Evolutionary conservation across 2,113 vertebrate species (phyloP), one percentile per base, ranked within the genome.

Genomic region (Gasterosteus nipponicus): DNA sequence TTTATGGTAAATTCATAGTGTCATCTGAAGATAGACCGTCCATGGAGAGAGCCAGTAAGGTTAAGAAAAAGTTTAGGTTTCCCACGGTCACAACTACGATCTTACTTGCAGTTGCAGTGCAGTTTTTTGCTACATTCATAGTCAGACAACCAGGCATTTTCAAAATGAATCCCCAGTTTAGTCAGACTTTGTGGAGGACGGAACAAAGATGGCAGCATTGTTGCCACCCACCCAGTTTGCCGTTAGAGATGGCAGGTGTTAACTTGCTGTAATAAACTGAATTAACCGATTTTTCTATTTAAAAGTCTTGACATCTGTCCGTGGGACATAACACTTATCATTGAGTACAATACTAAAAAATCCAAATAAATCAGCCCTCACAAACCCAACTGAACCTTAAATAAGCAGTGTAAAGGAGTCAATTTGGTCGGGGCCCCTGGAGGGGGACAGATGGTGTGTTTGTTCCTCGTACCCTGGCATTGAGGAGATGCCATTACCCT

Each of bases 381-480:
- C 69, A 41, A 81, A 64, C 67, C 69, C 77, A 8, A 69, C 85
- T 79, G 80, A 84, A 71, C 73, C 80, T 42, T 65, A 77, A 78
- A 74, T 84, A 61, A 84, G 80, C 76, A 46, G 60, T 81, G 59
- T 85, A 80, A 86, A 86, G 87, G 84, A 88, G 84, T 79, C 19
- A 12, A 79, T 77, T 78, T 86, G 63, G 72, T 77, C 57, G 54
- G 77, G 77, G 77, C 62, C 77, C 64, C 83, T 56, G 81, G 74
- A 78, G 87, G 15, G 61, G 78, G 68, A 85, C 92, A 93, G 92
- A 93, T 93, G 92, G 91, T 80, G 53, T 10, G 85, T 85, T 92
- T 85, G 90, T 89, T 88, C 83, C 86, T 80, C 19, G 22, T 46
- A 56, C 68, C 73, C 82, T 86, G 86, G 84, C 81, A 86, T n/a